A percentile compares a stretch with the other conserved stretches of the same genome.
Conservation (phyloP, 53 echinoderm and acorn worm species). For the Paracentrotus lividus region DNA sequence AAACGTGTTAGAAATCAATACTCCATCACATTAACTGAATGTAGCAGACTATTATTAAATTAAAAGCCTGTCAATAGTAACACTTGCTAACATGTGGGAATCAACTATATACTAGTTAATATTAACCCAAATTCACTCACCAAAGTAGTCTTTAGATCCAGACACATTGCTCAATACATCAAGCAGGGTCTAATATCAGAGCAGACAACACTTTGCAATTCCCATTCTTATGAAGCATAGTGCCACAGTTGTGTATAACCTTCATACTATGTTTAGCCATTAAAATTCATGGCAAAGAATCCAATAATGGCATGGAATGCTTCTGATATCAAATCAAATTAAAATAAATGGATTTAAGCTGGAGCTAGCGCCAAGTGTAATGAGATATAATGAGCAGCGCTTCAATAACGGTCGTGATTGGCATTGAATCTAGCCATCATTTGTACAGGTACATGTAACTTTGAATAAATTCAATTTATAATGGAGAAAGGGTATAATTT, state of each 20-base stretch:
- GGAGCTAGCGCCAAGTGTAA: neutral
- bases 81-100: neutral
- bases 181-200: too few species aligned
- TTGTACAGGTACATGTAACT: neutral
- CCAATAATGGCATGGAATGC: neutral
- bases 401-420: neutral
- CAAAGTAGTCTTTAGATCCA: neutral
- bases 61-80: slow-evolving; percentile 11
- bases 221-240: neutral
- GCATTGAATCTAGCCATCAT: neutral
- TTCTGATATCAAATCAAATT: slow-evolving; percentile 1
- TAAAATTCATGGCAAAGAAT: neutral
- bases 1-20: slow-evolving; percentile 26
- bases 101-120: neutral
- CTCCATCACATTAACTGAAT: neutral
- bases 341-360: slow-evolving; percentile 10
- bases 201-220: neutral
- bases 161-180: neutral
- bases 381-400: neutral
- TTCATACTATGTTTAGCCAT: neutral
- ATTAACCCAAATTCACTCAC: neutral
- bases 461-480: too few species aligned
- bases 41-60: neutral
- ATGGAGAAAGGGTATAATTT: too few species aligned
- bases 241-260: neutral